These are phyloP conservation scores for Odontamblyopus lacepedii DNA, from an alignment of 2,797 vertebrate genomes.

Conservation along the genomic window DNA sequence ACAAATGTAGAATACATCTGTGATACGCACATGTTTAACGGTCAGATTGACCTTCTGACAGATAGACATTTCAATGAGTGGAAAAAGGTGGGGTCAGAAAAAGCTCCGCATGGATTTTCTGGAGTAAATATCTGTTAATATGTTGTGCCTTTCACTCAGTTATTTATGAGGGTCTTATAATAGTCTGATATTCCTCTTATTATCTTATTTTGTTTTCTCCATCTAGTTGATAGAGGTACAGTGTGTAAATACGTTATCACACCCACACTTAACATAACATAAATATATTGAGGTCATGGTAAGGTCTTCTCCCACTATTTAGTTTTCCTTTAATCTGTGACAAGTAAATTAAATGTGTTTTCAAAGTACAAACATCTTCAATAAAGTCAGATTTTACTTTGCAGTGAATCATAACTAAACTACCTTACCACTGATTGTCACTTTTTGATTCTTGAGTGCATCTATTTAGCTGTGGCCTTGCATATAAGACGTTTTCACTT, in stretches of 20 bases:
- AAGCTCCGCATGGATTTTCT: slow-evolving; percentile 30
- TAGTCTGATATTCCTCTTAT: not conserved
- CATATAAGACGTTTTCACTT: slow-evolving; percentile 40
- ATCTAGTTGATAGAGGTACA: not conserved
- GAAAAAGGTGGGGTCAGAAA: slow-evolving; percentile 40
- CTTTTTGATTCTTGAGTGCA: slow-evolving; percentile 23
- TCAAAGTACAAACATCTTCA: slow-evolving; percentile 28
- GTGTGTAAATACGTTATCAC: slow-evolving; percentile 21
- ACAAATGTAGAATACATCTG: slow-evolving; percentile 68
- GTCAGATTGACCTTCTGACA: slow-evolving; percentile 58
- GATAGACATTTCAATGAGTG: slow-evolving; percentile 52
- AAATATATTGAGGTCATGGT: slow-evolving; percentile 52
- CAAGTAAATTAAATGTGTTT: slow-evolving; percentile 8
- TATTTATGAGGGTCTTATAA: not conserved
- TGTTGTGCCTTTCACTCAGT: too few relatives aligned
- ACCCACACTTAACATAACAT: slow-evolving; percentile 30
- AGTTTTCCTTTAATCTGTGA: slow-evolving; percentile 22
- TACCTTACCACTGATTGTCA: slow-evolving; percentile 21
- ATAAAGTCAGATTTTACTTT: slow-evolving; percentile 11
- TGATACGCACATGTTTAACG: slow-evolving; percentile 19
- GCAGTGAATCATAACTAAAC: slow-evolving; percentile 31
- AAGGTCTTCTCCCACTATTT: slow-evolving; percentile 50
- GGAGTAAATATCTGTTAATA: slow-evolving; percentile 20
- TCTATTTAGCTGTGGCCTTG: slow-evolving; percentile 45
- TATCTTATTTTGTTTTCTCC: not conserved